These are phyloP conservation scores for Rhopilema esculentum DNA, from an alignment of 30 jellyfish, hydroid and myxozoan species.

Conservation along the genomic window DNA sequence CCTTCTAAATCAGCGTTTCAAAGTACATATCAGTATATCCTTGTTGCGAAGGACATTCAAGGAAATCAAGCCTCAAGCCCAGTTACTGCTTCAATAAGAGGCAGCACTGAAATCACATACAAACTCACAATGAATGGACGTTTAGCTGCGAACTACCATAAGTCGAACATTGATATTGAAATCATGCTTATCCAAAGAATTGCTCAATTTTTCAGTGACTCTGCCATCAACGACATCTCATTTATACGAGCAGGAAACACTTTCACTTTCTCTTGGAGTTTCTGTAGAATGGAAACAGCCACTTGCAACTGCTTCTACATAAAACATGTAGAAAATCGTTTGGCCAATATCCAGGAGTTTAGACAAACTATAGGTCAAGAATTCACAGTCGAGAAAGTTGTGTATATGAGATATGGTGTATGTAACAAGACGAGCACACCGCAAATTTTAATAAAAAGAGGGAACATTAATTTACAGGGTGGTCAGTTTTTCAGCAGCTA, in stretches of 20 bases:
- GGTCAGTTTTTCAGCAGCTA: constrained; percentile 57
- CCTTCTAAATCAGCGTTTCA: constrained; percentile 24
- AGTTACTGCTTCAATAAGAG: constrained; percentile 58
- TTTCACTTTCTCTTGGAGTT: constrained; percentile 68
- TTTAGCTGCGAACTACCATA: not conserved
- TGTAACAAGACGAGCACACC: constrained; percentile 57
- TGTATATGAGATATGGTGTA: constrained; percentile 40
- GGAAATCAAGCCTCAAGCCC: constrained; percentile 73
- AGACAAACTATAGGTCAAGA: constrained; percentile 42
- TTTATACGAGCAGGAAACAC: constrained; percentile 27
- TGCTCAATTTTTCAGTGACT: constrained; percentile 56
- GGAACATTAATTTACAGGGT: constrained; percentile 7
- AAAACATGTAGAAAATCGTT: constrained; percentile 24
- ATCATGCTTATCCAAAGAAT: constrained; percentile 47
- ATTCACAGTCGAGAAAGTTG: constrained; percentile 22
- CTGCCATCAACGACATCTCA: constrained; percentile 48
- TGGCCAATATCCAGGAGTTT: constrained; percentile 14
- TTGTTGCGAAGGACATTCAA: constrained; percentile 85
- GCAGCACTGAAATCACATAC: constrained; percentile 48
- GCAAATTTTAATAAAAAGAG: constrained; percentile 26
- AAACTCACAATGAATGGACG: constrained; percentile 37
- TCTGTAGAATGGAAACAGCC: constrained; percentile 45
- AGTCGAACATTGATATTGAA: constrained; percentile 49
- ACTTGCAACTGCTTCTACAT: constrained; percentile 58
- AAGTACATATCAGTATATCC: constrained; percentile 48